phyloP scores from a whole-genome alignment of 2,113 vertebrate species.

The Rhinopomastus cyanomelas region DNA sequence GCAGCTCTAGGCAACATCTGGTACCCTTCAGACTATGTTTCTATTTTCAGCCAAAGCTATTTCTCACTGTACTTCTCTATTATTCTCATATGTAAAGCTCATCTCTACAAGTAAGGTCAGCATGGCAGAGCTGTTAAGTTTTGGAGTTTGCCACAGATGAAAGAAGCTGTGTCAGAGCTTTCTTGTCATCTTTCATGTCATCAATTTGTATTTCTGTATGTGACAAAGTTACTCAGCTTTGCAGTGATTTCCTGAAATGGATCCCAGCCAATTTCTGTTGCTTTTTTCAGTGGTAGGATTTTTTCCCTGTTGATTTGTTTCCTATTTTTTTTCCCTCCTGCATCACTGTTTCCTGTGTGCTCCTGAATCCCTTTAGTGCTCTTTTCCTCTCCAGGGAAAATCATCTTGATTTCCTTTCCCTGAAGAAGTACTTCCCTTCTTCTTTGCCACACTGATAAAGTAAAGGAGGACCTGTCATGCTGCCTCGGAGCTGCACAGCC shows the following conservation, averaged over 20 bases:
- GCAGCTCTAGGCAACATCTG: not conserved
- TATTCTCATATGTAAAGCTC: not conserved
- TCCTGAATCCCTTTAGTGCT: slow-evolving; percentile 53
- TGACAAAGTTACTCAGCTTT: slow-evolving; percentile 36
- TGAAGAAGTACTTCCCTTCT: slow-evolving; percentile 32
- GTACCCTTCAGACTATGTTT: not conserved
- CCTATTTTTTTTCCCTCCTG: slow-evolving; percentile 25
- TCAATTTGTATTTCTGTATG: slow-evolving; percentile 30
- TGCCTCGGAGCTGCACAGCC: not conserved
- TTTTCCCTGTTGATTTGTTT: slow-evolving; percentile 45
- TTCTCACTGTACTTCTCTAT: not conserved
- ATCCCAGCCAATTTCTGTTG: slow-evolving; percentile 40
- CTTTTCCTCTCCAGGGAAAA: slow-evolving; percentile 52
- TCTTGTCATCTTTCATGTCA: not conserved
- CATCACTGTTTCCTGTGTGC: slow-evolving; percentile 58
- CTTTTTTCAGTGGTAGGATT: slow-evolving; percentile 38
- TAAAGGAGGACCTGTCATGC: not conserved
- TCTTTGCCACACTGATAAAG: not conserved
- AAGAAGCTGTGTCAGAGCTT: not conserved
- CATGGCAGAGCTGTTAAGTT: not conserved
- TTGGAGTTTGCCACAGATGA: not conserved
- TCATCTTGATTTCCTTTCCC: slow-evolving; percentile 40
- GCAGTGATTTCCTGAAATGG: slow-evolving; percentile 44
- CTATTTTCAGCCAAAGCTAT: not conserved
- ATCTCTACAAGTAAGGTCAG: not conserved